Conservation (phyloP, 2,888 invertebrate genomes). For the Diadromus collaris region DNA sequence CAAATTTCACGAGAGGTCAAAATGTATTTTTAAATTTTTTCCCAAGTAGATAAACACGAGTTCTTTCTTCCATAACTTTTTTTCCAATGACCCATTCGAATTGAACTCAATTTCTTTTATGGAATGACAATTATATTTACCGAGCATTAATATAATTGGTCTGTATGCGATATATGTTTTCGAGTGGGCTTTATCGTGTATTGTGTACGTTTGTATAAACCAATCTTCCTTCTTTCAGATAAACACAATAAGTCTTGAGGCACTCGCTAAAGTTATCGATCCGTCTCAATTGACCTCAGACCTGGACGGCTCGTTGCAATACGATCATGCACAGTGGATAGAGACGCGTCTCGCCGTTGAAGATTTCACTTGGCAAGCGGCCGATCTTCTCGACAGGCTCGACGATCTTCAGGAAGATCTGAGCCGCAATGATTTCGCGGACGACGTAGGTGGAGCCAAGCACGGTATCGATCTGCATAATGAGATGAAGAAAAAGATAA, state of each 20-base stretch:
- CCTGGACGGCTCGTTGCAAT: slow-evolving; percentile 95
- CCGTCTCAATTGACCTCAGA: slow-evolving; percentile 95
- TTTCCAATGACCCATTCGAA: neutral
- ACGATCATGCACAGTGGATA: slow-evolving; percentile 99
- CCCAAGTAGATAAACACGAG: neutral
- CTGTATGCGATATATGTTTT: neutral
- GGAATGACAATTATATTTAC: neutral
- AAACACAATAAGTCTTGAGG: slow-evolving; percentile 97
- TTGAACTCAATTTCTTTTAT: neutral
- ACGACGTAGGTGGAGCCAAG: slow-evolving; percentile 95
- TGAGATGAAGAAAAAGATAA: slow-evolving; percentile 96
- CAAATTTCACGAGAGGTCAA: slow-evolving; percentile 1
- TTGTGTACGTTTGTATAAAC: slow-evolving; percentile 28
- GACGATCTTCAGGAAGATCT: slow-evolving; percentile 97
- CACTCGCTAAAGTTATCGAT: slow-evolving; percentile 96
- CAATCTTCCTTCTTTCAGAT: slow-evolving; percentile 85
- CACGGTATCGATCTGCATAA: slow-evolving; percentile 96
- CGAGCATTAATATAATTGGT: neutral
- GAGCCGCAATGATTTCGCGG: slow-evolving; percentile 95
- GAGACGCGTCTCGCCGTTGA: slow-evolving; percentile 96
- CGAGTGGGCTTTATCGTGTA: neutral
- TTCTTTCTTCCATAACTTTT: neutral
- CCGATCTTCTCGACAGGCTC: slow-evolving; percentile 94
- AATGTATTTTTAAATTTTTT: slow-evolving; percentile 14
- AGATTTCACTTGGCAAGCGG: slow-evolving; percentile 97